Evolutionary conservation across 2,797 vertebrate species (phyloP), one percentile per base, ranked within the genome.

Genomic region (Anas flavirostris): DNA sequence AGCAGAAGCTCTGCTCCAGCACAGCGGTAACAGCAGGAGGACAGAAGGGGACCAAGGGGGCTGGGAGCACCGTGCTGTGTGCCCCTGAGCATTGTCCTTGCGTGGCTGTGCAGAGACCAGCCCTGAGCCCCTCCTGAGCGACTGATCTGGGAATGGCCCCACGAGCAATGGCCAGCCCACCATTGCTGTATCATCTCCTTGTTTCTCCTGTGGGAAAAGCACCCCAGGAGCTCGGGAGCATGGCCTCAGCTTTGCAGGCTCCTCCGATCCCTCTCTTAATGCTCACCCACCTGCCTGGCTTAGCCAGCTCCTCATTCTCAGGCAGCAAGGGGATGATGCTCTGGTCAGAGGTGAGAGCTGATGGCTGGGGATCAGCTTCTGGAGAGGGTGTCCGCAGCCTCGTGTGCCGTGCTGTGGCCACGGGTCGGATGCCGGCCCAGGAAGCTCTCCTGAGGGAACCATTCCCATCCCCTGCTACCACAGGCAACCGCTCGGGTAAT

Each of bases 381-480:
- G 56, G 56, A 58, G 56, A 33, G 52, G 11, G 4, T 41, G n/a
- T 23, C 58, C 9, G 0, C 19, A 59, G 48, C 77, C 52, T 48
- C 2, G 0, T 33, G 37, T 6, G 1, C 43, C 1, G 1, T 77
- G 67, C 93, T 94, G 50, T 6, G 12, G 90, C 66, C 18, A 1
- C 13, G 10, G 85, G 88, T 73, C 21, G 0, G 52, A 37, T 0
- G 7, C 62, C 0, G 1, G 50, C 62, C 53, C 3, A 8, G 50
- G 88, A 74, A 93, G 59, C 9, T 6, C 67, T 93, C 94, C 94
- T 91, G 88, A 87, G 95, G 93, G 95, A 94, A 70, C 80, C 63
- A 94, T 94, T 96, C 86, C 77, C 91, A 77, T 88, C 85, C 59
- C n/a, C 88, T 70, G 81, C 93, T 96, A 94, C 93, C 91, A 95